Percentiles rank a stretch among this genome's conserved stretches.
phyloP scores from a whole-genome alignment of 2,888 invertebrate genomes.

The Nycteola revayana region DNA sequence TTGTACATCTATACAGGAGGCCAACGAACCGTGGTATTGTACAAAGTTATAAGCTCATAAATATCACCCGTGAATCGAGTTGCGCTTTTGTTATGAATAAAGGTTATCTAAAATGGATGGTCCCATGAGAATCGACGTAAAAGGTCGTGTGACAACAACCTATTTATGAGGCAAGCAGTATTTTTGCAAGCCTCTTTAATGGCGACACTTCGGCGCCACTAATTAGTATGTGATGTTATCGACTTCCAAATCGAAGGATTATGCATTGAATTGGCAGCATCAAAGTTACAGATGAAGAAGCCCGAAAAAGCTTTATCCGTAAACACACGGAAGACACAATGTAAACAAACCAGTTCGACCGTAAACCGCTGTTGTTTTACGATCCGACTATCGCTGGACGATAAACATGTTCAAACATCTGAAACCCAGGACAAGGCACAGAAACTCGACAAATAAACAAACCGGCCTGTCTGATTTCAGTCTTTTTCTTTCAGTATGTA shows the following conservation, averaged over 20 bases:
- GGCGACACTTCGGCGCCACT: constrained; percentile 60
- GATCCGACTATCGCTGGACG: constrained; percentile 56
- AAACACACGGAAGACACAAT: constrained; percentile 36
- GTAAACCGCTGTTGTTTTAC: constrained; percentile 62
- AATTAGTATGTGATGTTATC: constrained; percentile 15
- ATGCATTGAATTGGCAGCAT: constrained; percentile 12
- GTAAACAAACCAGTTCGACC: constrained; percentile 48
- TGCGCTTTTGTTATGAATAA: constrained; percentile 45
- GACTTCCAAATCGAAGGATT: constrained; percentile 19
- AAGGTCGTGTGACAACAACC: constrained; percentile 70
- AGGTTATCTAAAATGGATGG: constrained; percentile 47
- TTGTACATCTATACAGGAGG: constrained; percentile 18
- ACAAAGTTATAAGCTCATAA: constrained; percentile 41
- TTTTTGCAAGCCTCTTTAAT: constrained; percentile 52
- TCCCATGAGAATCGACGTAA: constrained; percentile 50
- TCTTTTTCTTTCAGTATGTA: too few species aligned
- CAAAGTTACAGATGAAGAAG: constrained; percentile 3
- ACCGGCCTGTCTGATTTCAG: too few species aligned
- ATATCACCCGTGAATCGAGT: constrained; percentile 44
- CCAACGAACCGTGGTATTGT: constrained; percentile 15
- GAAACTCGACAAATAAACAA: constrained; percentile 66
- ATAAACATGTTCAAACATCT: constrained; percentile 63
- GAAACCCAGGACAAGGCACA: constrained; percentile 57
- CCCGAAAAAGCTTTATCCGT: constrained; percentile 10
- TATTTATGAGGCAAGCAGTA: constrained; percentile 46